Base-by-base conservation (phyloP, 1,140 invertebrate species). In the Batillaria attramentaria region DNA sequence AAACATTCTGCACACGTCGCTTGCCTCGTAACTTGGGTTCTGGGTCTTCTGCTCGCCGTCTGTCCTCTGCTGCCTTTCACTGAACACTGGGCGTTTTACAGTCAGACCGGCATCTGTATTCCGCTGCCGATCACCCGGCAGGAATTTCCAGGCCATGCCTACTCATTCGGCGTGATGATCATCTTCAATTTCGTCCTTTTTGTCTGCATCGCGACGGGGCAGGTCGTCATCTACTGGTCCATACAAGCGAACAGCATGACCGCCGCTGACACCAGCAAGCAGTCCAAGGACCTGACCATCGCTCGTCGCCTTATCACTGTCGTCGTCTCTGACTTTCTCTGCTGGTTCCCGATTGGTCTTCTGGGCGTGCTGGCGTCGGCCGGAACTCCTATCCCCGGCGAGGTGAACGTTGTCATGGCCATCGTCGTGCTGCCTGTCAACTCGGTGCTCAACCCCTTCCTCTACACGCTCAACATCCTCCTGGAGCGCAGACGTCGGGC, bases 171-270 rank as follows among this genome's bases (percentile, higher is more conserved):
- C 18, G 42, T 85, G 18, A 79, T 85, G 31, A 73, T 85, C 18
- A 50, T 81, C 43, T 75, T 80, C 50, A 85, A 85, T 37, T 77
- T 80, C 28, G 24, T 79, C 3, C 57, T 78, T 2, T 85, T 85
- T 72, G 16, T 83, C 16, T n/a, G 69, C 20, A 81, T 85, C 41
- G 73, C 72, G 24, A 18, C 74, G 39, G 83, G 83, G 2, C 84
- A 85, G 57, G 1, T 80, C 4, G 35, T 73, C 24, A 85, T 85
- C n/a, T 83, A 79, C 66, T 76, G 35, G 41, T 62, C 65, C 33
- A 72, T 83, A 5, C 79, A 41, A 2, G 28, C 13, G 1, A 70
- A n/a, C 20, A 42, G 39, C 41, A 18, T 70, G 68, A 6, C 39
- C 13, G 41, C 42, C 1, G 8, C 33, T 0, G 43, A 54, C 20